Conservation (phyloP, 2,888 invertebrate genomes). For the Lacanobia oleracea region DNA sequence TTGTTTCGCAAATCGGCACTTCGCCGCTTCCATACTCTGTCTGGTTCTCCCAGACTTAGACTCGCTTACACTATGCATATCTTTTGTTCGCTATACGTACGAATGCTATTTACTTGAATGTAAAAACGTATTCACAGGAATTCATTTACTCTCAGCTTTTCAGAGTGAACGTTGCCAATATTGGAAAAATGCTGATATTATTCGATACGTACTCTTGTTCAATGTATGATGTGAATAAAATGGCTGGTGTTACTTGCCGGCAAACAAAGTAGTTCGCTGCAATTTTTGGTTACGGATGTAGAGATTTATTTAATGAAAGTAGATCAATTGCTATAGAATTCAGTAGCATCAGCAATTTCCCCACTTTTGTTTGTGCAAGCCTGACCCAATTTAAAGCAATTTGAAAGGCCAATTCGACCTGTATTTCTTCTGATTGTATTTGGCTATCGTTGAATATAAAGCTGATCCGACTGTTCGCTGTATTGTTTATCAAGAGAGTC, state of each 20-base stretch:
- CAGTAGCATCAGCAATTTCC: slow-evolving; percentile 78
- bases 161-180: slow-evolving; percentile 43
- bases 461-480: slow-evolving; percentile 78
- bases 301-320: slow-evolving; percentile 75
- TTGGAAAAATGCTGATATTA: slow-evolving; percentile 55
- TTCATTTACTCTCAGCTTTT: slow-evolving; percentile 55
- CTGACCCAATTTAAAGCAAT: slow-evolving; percentile 87
- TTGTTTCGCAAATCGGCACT: slow-evolving; percentile 53
- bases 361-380: slow-evolving; percentile 84
- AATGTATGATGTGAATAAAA: slow-evolving; percentile 49
- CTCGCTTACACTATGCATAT: slow-evolving; percentile 42
- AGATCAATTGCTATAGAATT: slow-evolving; percentile 75
- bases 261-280: slow-evolving; percentile 57
- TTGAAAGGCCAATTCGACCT: slow-evolving; percentile 86
- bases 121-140: slow-evolving; percentile 46
- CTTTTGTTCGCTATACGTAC: slow-evolving; percentile 39
- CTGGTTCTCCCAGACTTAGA: slow-evolving; percentile 28
- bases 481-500: slow-evolving; percentile 69
- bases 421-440: slow-evolving; percentile 86
- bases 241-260: slow-evolving; percentile 36
- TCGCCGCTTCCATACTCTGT: slow-evolving; percentile 21
- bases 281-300: slow-evolving; percentile 65
- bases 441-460: slow-evolving; percentile 81
- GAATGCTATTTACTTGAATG: slow-evolving; percentile 47
- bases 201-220: slow-evolving; percentile 38